phyloP scores from a whole-genome alignment of 2,888 invertebrate species.

The Drosophila borealis region DNA sequence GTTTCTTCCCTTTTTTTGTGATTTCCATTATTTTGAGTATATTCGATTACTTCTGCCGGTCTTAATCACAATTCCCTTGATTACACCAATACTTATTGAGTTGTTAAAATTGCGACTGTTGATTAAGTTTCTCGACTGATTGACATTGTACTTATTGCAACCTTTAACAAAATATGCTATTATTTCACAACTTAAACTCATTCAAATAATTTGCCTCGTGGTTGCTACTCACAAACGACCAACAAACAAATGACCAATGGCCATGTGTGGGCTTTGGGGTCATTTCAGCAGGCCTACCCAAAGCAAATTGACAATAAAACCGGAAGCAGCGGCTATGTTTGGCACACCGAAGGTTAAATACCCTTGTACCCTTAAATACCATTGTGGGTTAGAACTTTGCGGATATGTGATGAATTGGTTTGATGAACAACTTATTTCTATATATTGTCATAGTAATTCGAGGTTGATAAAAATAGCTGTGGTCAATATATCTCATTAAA shows the following conservation, averaged over 20 bases:
- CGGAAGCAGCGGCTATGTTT: too few relatives aligned
- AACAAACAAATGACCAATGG: conserved; percentile 1
- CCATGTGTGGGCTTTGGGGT: not conserved
- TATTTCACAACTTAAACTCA: conserved; percentile 4
- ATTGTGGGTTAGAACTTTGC: too few relatives aligned
- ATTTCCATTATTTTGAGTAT: conserved; percentile 11
- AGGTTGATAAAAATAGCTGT: too few relatives aligned
- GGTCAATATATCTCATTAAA: too few relatives aligned
- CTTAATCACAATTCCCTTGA: conserved; percentile 32
- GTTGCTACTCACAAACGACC: conserved; percentile 21
- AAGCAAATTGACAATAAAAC: conserved; percentile 40
- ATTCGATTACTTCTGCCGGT: conserved; percentile 29
- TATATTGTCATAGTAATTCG: too few relatives aligned
- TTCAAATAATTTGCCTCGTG: conserved; percentile 61
- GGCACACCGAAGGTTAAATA: too few relatives aligned
- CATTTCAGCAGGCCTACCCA: conserved; percentile 7
- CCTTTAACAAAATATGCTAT: not conserved
- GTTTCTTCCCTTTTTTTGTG: not conserved
- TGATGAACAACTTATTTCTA: too few relatives aligned
- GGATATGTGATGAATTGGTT: too few relatives aligned
- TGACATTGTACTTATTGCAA: conserved; percentile 3
- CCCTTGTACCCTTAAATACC: too few relatives aligned
- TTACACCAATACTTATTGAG: conserved; percentile 18
- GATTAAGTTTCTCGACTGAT: conserved; percentile 25
- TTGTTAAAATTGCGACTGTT: conserved; percentile 20